Percentiles rank a stretch among this genome's conserved stretches.
phyloP scores from a whole-genome alignment of 2,797 vertebrate species.

The Amphiprion clarkii region DNA sequence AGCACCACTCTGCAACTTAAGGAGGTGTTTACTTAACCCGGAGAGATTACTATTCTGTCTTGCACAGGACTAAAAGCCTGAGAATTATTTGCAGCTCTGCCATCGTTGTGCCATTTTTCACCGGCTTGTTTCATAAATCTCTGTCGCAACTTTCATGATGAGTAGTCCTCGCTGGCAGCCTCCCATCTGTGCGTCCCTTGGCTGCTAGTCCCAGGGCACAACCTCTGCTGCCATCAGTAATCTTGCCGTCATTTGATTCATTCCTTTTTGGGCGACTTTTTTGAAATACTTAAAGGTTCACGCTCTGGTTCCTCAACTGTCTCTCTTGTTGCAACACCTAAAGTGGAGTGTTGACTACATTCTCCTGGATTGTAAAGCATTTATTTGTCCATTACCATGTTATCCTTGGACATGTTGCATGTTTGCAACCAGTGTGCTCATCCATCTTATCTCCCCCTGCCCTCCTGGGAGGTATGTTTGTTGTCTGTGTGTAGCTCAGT shows the following conservation, averaged over 20 bases:
- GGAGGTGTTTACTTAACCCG: background rate
- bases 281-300: constrained; percentile 27
- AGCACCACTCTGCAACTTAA: background rate
- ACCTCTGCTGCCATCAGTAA: constrained; percentile 32
- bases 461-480: constrained; percentile 8
- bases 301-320: background rate
- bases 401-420: constrained; percentile 10
- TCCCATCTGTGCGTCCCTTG: constrained; percentile 13
- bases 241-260: constrained; percentile 32
- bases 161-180: constrained; percentile 18
- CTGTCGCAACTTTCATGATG: constrained; percentile 22
- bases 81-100: constrained; percentile 18
- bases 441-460: background rate
- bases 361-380: background rate
- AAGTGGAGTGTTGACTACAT: background rate
- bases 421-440: constrained; percentile 8
- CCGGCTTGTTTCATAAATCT: constrained; percentile 32
- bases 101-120: constrained; percentile 22
- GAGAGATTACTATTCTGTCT: constrained; percentile 1
- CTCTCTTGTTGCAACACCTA: background rate
- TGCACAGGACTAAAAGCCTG: background rate
- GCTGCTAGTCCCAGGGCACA: constrained; percentile 23
- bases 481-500: constrained; percentile 13
- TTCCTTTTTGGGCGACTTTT: constrained; percentile 9
- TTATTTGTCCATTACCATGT: constrained; percentile 13